Conservation (phyloP, 2,888 invertebrate genomes). For the Pilophorus perplexus region DNA sequence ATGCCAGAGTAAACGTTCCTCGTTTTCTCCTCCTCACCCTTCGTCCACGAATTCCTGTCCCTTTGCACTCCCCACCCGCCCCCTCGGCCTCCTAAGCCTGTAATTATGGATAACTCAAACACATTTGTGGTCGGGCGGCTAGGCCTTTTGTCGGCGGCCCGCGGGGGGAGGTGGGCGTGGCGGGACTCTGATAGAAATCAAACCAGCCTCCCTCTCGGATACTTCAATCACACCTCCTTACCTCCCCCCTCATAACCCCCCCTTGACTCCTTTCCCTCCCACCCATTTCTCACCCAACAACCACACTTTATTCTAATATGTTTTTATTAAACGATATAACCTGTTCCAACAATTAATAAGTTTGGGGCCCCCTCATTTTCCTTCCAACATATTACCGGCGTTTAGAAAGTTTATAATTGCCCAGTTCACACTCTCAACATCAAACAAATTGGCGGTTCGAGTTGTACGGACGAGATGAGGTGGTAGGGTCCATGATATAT, state of each 20-base stretch:
- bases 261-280: not conserved
- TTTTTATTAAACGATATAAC: conserved; percentile 34
- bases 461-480: not conserved
- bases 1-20: conserved; percentile 32
- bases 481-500: not conserved
- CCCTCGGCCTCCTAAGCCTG: conserved; percentile 31
- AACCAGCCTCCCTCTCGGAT: conserved; percentile 37
- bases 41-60: too few species aligned
- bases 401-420: conserved; percentile 20
- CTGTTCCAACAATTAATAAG: conserved; percentile 31
- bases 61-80: not conserved
- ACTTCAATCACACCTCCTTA: conserved; percentile 39
- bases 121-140: conserved; percentile 43
- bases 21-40: conserved; percentile 4
- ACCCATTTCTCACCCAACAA: not conserved
- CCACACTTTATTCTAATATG: conserved; percentile 30
- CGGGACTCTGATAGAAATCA: conserved; percentile 43
- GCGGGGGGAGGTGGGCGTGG: conserved; percentile 37
- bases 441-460: conserved; percentile 15
- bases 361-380: conserved; percentile 10
- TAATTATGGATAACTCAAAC: conserved; percentile 45
- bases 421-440: conserved; percentile 17
- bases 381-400: conserved; percentile 18
- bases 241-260: not conserved
- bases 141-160: conserved; percentile 41